Evolutionary conservation across 2,888 invertebrate genomes (phyloP), one percentile per base, ranked within the genome.

Genomic region (Diloba caeruleocephala): DNA sequence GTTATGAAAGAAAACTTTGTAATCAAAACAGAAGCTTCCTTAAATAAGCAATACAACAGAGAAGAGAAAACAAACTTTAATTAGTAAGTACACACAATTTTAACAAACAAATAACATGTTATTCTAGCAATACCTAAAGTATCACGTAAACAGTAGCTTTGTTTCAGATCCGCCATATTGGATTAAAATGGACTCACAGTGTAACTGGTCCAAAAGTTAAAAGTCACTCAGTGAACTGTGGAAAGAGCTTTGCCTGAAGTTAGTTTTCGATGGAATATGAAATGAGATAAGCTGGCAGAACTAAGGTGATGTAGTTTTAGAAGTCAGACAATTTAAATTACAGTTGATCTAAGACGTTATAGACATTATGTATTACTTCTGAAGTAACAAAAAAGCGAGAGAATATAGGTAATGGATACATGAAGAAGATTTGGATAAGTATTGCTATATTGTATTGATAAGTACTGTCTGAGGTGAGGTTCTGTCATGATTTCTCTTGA

Each of bases 231-330:
- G 45, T 52, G 63, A 55, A 50, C 63, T 50, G 46, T 28, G 44
- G 37, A 26, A 52, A 58, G 51, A 71, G 68, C 67, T 66, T 66
- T 48, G 13, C 33, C 32, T 39, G 25, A 68, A 56, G 48, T 53
- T 60, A 53, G 55, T 71, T 61, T 71, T 32, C 48, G 31, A 67
- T 67, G 45, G 62, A 68, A 68, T 61, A 51, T 45, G 37, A 60
- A 71, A 66, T 60, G 46, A 53, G 46, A 14, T 53, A 53, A 62
- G 41, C 21, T 46, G 13, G 17, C 23, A 9, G 32, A 42, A 59
- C 41, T 57, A 33, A 64, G 58, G 66, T 58, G 59, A 58, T 49
- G 34, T 23, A 65, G 42, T 65, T 58, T n/a, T 15, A n/a, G 12
- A 31, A 38, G 23, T n/a, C n/a, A 26, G 29, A 1, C 29, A 13